A percentile compares a stretch with the other conserved stretches of the same genome.
These are phyloP conservation scores for Subacronicta megacephala DNA, from an alignment of 2,888 invertebrate species.

Conservation along the genomic window DNA sequence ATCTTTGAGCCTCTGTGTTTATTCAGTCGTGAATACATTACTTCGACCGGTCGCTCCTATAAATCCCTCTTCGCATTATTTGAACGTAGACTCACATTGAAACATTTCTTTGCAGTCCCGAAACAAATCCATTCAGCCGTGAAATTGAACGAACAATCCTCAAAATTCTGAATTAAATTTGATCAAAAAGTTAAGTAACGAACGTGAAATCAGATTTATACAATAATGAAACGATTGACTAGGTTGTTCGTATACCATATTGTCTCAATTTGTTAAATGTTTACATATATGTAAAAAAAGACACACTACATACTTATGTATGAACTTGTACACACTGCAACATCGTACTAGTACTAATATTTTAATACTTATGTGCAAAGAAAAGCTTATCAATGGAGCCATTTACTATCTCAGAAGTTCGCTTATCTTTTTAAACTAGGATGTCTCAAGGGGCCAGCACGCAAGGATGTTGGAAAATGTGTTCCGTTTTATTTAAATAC, in stretches of 20 bases:
- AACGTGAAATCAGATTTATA: constrained; percentile 74
- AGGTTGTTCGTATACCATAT: constrained; percentile 23
- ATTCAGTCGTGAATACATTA: constrained; percentile 75
- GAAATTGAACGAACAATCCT: constrained; percentile 83
- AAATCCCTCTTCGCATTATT: constrained; percentile 81
- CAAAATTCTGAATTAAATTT: constrained; percentile 83
- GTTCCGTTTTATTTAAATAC: constrained; percentile 45
- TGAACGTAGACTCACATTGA: constrained; percentile 82
- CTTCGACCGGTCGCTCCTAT: constrained; percentile 70
- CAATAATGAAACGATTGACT: constrained; percentile 44
- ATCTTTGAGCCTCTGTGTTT: constrained; percentile 62
- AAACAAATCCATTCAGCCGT: constrained; percentile 84
- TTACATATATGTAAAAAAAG: too few relatives aligned
- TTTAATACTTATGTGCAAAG: too few relatives aligned
- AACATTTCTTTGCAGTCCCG: constrained; percentile 82
- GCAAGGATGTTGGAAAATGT: constrained; percentile 38
- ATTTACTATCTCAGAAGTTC: constrained; percentile 42
- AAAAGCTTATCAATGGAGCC: constrained; percentile 26
- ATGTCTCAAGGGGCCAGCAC: constrained; percentile 37
- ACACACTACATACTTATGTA: too few relatives aligned
- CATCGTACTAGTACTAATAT: too few relatives aligned
- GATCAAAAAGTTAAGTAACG: constrained; percentile 84
- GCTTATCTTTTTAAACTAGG: constrained; percentile 44
- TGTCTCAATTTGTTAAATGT: constrained; percentile 27
- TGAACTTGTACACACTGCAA: too few relatives aligned